A percentile compares a stretch with the other conserved stretches of the same genome.
These are phyloP conservation scores for Esox lucius DNA, from an alignment of 2,797 vertebrate genomes.

Conservation along the genomic window DNA sequence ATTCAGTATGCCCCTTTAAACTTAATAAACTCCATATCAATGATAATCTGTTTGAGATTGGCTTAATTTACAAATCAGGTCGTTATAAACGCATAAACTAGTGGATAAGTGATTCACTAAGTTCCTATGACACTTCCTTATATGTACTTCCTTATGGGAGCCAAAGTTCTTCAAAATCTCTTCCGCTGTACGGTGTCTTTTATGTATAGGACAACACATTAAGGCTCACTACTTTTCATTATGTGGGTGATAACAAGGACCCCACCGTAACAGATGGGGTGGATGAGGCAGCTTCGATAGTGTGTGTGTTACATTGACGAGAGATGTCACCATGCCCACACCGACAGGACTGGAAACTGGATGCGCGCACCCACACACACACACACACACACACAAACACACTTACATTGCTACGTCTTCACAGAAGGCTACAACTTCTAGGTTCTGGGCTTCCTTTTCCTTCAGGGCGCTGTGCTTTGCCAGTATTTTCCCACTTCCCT, in stretches of 20 bases:
- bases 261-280: too few species aligned
- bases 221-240: too few species aligned
- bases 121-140: too few species aligned
- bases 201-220: too few species aligned
- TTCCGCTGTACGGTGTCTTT: not conserved
- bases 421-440: conserved; percentile 90
- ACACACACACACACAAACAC: not conserved
- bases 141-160: not conserved
- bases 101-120: not conserved
- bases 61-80: not conserved
- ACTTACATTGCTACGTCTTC: conserved; percentile 87
- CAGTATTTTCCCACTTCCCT: conserved; percentile 75
- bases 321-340: not conserved
- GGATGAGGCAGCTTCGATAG: too few species aligned
- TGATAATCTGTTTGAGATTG: not conserved
- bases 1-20: not conserved
- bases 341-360: not conserved
- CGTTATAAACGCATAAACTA: not conserved
- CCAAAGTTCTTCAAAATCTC: not conserved
- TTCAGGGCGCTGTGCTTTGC: conserved; percentile 76
- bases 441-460: conserved; percentile 83
- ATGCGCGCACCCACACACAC: not conserved
- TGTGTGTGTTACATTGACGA: too few species aligned
- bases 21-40: not conserved
- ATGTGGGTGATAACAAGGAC: too few species aligned